Percentiles rank a stretch among this genome's conserved stretches.
phyloP scores from a whole-genome alignment of 2,113 vertebrate genomes.

The Rhinopomastus cyanomelas region DNA sequence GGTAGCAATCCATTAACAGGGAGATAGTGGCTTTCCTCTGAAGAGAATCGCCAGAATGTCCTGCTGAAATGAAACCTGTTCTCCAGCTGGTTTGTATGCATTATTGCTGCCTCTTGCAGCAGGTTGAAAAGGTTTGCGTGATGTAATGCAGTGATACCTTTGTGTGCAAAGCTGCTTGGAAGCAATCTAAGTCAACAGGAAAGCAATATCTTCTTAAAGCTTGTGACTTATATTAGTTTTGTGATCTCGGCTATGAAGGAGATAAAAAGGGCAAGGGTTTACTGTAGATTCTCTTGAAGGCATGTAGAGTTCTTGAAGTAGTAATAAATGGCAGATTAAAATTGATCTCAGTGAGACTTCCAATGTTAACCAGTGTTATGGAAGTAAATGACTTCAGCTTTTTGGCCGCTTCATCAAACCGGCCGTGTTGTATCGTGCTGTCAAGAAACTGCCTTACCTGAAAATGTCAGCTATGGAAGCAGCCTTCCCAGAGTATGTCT shows the following conservation, averaged over 20 bases:
- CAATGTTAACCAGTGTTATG: not conserved
- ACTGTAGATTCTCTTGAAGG: conserved; percentile 39
- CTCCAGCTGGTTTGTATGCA: conserved; percentile 19
- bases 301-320: conserved; percentile 28
- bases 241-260: conserved; percentile 56
- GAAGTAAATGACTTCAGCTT: not conserved
- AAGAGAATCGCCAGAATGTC: not conserved
- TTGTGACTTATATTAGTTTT: conserved; percentile 48
- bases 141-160: conserved; percentile 29
- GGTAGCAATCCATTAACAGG: conserved; percentile 8
- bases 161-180: conserved; percentile 46
- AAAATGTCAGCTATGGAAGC: not conserved
- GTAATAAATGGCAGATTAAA: conserved; percentile 50
- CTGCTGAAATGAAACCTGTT: conserved; percentile 25
- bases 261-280: conserved; percentile 63
- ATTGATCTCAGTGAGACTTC: conserved; percentile 12
- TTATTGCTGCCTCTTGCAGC: conserved; percentile 4
- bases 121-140: not conserved
- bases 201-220: conserved; percentile 51
- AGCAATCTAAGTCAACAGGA: conserved; percentile 40
- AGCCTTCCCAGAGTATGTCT: not conserved
- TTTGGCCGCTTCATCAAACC: not conserved
- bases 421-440: not conserved
- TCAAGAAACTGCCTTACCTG: not conserved
- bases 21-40: not conserved